Evolutionary conservation across 2,888 invertebrate species (phyloP).

Genomic region (Scaptomyza caliginosa): DNA sequence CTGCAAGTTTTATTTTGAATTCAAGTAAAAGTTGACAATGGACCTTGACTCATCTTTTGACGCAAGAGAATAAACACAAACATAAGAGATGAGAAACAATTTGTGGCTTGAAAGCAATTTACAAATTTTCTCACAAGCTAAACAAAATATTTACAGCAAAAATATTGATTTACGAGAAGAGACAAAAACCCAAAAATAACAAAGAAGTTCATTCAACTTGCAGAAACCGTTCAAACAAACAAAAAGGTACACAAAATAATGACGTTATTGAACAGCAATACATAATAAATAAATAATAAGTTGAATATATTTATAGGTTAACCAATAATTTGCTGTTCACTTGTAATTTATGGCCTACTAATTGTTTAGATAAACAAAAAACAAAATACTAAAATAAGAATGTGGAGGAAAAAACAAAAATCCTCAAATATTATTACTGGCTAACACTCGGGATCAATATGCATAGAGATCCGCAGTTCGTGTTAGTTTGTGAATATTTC

Average conservation of each 20-base stretch:
- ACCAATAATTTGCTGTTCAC: constrained; percentile 2
- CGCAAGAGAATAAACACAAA: constrained; percentile 24
- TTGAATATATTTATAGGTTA: constrained; percentile 13
- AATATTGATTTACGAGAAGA: constrained; percentile 61
- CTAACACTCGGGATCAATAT: constrained; percentile 11
- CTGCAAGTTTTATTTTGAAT: background rate
- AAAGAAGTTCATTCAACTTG: constrained; percentile 58
- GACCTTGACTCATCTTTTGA: constrained; percentile 21
- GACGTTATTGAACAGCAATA: constrained; percentile 22
- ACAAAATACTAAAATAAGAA: background rate
- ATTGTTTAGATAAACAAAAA: constrained; percentile 57
- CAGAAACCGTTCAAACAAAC: constrained; percentile 4
- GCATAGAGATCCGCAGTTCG: constrained; percentile 27
- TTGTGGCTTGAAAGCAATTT: constrained; percentile 19
- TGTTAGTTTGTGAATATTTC: constrained; percentile 11
- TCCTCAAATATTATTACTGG: constrained; percentile 17
- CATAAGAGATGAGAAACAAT: constrained; percentile 5
- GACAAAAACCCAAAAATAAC: constrained; percentile 6
- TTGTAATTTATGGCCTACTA: constrained; percentile 51
- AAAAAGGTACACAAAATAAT: constrained; percentile 10
- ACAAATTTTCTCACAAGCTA: constrained; percentile 28
- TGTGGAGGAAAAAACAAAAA: background rate
- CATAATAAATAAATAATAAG: constrained; percentile 24
- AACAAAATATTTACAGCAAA: constrained; percentile 51
- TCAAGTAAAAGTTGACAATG: background rate